Evolutionary conservation across 2,113 vertebrate genomes (phyloP), one percentile per base, ranked within the genome.

Genomic region (Alosa alosa): DNA sequence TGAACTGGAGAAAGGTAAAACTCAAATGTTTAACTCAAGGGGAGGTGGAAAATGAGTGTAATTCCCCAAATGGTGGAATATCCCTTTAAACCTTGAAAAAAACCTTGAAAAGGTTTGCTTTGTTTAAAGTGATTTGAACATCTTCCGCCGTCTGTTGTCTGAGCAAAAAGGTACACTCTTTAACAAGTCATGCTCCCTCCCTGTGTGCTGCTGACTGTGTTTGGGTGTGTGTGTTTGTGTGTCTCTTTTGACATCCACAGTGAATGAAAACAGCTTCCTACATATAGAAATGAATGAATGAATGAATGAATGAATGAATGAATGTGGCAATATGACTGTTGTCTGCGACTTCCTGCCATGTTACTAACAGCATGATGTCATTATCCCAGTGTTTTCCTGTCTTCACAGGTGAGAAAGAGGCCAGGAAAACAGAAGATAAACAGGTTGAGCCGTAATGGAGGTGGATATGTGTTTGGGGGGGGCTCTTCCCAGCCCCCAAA

Each of bases 401-500:
- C 72, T 78, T 39, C 31, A 78, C 72, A 78, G 25, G 64, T 72
- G 64, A 25, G 64, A 72, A 0, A 31, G 25, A 72, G 50, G 50
- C 50, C 11, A 78, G 13, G 39, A 36, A 72, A 72, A 78, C 10
- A 39, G 31, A 78, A 78, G n/a, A 36, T 78, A 78, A 78, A 78
- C 31, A 82, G 31, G 39, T 78, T 31, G 72, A 78, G 72, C 11
- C 4, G 72, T 36, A 39, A 36, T 41, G 13, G 72, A 78, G 36
- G 36, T 1, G 11, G 72, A 78, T 17, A 78, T 41, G 72, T 78
- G 72, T 57, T 57, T 13, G 55, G 31, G 64, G 22, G 64, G 25
- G 64, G 0, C 13, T 39, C 72, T 39, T 17, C 72, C 36, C n/a
- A 72, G 9, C 9, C 81, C 83, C 82, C 82, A 64, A 83, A 87